Conservation (phyloP, 2,113 vertebrate species). For the Rhinolophus sinicus region DNA sequence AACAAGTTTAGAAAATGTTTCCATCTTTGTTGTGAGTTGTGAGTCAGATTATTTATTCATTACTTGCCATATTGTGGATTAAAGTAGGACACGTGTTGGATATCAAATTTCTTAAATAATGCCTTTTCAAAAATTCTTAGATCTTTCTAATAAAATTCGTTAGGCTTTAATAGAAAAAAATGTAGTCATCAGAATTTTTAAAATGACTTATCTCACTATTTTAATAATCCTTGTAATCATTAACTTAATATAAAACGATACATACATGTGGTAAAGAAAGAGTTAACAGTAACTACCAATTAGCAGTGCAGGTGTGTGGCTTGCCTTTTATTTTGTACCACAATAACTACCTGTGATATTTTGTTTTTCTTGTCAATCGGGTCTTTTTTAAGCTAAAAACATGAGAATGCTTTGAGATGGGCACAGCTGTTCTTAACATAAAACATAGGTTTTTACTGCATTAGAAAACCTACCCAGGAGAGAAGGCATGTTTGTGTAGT, state of each 20-base stretch:
- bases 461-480: not conserved
- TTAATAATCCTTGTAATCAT: not conserved
- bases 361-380: not conserved
- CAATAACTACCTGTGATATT: not conserved
- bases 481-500: not conserved
- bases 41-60: not conserved
- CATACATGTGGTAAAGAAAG: not conserved
- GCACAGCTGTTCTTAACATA: not conserved
- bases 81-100: not conserved
- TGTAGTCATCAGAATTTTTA: not conserved
- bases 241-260: not conserved
- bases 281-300: too few species aligned
- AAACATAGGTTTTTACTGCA: not conserved
- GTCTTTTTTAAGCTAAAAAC: slow-evolving; percentile 3
- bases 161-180: not conserved
- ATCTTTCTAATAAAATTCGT: not conserved
- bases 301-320: not conserved
- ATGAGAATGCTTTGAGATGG: not conserved
- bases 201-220: not conserved
- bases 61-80: not conserved
- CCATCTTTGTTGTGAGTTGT: not conserved
- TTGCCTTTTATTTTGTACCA: not conserved
- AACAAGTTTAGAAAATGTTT: not conserved
- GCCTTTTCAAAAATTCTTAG: not conserved
- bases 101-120: not conserved